Conservation (phyloP, 2,888 invertebrate species). For the Drosophila buzzatii region DNA sequence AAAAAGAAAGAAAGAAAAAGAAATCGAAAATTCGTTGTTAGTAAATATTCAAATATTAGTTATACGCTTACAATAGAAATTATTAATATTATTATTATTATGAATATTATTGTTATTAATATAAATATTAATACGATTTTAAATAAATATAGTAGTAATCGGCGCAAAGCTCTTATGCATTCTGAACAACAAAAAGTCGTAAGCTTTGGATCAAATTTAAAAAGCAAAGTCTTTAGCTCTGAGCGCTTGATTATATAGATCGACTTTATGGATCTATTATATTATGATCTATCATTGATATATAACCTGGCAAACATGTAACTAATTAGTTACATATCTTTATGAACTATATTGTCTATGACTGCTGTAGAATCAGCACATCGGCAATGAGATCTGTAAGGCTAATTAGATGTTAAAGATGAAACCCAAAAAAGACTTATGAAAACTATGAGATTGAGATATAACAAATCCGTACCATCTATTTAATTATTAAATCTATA, state of each 20-base stretch:
- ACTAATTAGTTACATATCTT: neutral
- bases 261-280: neutral
- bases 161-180: neutral
- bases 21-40: constrained; percentile 41
- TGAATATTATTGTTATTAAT: neutral
- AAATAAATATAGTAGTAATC: neutral
- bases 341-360: neutral
- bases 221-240: neutral
- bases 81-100: constrained; percentile 1
- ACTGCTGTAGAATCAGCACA: neutral
- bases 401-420: neutral
- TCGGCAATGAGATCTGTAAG: neutral
- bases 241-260: neutral
- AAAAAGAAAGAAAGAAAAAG: constrained; percentile 30
- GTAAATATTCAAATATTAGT: constrained; percentile 32
- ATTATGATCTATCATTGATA: neutral
- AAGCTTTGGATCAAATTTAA: neutral
- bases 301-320: too few species aligned
- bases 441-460: neutral
- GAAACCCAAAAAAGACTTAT: neutral
- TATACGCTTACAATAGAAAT: constrained; percentile 4
- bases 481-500: neutral
- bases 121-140: neutral
- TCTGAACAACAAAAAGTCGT: neutral
- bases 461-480: neutral